A percentile compares a stretch with the other conserved stretches of the same genome.
Evolutionary conservation across 2,888 invertebrate genomes (phyloP).

Genomic region (Drosophila nigritarsus): DNA sequence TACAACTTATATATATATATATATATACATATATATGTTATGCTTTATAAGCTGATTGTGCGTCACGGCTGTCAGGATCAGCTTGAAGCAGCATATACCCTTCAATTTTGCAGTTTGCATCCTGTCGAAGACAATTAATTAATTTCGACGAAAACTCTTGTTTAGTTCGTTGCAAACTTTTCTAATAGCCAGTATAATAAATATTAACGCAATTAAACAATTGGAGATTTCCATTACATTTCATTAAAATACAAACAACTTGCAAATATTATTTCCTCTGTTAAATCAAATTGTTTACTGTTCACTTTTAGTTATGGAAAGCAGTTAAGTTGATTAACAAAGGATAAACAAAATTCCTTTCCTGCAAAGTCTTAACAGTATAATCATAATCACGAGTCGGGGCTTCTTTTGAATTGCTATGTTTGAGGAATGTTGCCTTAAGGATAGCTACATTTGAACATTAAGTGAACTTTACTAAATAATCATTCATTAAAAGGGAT

Average conservation of each 20-base stretch:
- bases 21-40: not conserved
- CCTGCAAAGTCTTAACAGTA: not conserved
- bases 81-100: conserved; percentile 44
- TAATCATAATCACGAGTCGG: not conserved
- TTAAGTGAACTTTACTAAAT: not conserved
- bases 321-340: not conserved
- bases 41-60: conserved; percentile 49
- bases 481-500: not conserved
- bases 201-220: conserved; percentile 54
- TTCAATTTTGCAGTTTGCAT: conserved; percentile 44
- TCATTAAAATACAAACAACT: conserved; percentile 42
- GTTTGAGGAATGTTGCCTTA: not conserved
- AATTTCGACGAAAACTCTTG: conserved; percentile 41
- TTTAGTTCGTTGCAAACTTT: conserved; percentile 33
- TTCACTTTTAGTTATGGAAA: not conserved
- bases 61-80: conserved; percentile 52
- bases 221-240: conserved; percentile 30
- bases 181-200: conserved; percentile 21
- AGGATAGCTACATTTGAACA: not conserved
- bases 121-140: conserved; percentile 68
- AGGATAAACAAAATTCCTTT: not conserved
- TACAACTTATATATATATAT: not conserved
- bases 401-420: not conserved
- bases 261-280: conserved; percentile 4
- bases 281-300: not conserved